A percentile compares a stretch with the other conserved stretches of the same genome.
Evolutionary conservation across 64 coral and sea anemone genomes (phyloP).

Genomic region (Anthopleura sola): DNA sequence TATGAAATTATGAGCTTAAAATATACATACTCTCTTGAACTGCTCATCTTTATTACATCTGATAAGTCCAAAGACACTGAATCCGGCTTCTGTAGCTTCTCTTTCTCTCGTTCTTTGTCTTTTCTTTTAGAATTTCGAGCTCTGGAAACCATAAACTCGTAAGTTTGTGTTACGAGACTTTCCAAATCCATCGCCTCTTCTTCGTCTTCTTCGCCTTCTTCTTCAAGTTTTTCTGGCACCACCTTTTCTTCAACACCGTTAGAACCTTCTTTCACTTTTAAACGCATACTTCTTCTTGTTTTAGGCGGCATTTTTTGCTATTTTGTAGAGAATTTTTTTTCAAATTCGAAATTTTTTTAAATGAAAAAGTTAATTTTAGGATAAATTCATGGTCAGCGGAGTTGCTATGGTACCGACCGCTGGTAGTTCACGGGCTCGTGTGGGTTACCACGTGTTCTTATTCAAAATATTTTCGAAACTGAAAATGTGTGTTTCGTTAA

Average conservation of each 20-base stretch:
- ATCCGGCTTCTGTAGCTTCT: not conserved
- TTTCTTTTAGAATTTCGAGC: not conserved
- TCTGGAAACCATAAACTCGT: slow-evolving; percentile 44
- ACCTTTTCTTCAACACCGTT: not conserved
- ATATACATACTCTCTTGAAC: not conserved
- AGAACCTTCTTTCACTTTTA: slow-evolving; percentile 40
- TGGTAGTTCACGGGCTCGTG: not conserved
- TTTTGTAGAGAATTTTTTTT: not conserved
- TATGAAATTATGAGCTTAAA: not conserved
- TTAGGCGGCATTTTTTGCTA: slow-evolving; percentile 5
- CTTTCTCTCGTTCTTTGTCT: not conserved
- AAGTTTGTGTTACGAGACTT: slow-evolving; percentile 32
- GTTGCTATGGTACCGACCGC: not conserved
- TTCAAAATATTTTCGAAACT: slow-evolving; percentile 11
- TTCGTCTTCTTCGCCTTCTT: not conserved
- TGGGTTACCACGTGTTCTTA: slow-evolving; percentile 9
- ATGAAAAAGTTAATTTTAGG: not conserved
- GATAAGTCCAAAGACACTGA: not conserved
- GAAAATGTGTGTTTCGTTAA: not conserved
- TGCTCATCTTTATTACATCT: not conserved
- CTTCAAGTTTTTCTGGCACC: not conserved
- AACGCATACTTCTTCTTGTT: slow-evolving; percentile 35
- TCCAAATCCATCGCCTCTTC: slow-evolving; percentile 13
- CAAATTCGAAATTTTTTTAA: slow-evolving; percentile 36
- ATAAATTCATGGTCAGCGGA: not conserved